A percentile compares a stretch with the other conserved stretches of the same genome.
Evolutionary conservation across 2,888 invertebrate species (phyloP).

Genomic region (Rhopalosiphum nymphaeae): DNA sequence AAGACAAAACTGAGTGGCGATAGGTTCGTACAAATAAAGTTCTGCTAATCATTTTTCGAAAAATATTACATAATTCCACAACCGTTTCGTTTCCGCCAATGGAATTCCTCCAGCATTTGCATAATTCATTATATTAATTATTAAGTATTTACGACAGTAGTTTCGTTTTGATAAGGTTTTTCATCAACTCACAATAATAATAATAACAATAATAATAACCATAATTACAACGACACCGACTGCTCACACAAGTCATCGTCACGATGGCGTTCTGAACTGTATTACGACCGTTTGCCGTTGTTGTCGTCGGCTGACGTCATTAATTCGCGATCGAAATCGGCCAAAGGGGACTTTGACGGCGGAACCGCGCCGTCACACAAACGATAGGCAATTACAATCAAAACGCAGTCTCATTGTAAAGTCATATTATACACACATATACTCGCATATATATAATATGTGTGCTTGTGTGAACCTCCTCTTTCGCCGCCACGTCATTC

Average conservation of each 20-base stretch:
- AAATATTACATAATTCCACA: background rate
- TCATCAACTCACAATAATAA: background rate
- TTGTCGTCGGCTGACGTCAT: constrained; percentile 40
- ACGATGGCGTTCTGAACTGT: background rate
- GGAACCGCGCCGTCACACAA: background rate
- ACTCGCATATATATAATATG: background rate
- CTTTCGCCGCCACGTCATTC: constrained; percentile 2
- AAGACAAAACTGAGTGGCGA: background rate
- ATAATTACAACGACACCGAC: background rate
- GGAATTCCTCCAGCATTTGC: background rate
- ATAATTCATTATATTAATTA: background rate
- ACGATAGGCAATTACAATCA: constrained; percentile 63
- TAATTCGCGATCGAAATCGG: constrained; percentile 60
- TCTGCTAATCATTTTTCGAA: background rate
- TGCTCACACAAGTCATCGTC: background rate
- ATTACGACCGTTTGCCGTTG: background rate
- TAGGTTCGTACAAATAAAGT: background rate
- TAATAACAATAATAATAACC: background rate
- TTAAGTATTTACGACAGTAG: background rate
- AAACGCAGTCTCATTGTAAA: constrained; percentile 64
- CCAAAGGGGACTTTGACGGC: constrained; percentile 35
- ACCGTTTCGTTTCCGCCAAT: background rate
- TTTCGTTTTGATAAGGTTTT: background rate
- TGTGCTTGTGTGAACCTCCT: background rate
- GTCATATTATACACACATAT: constrained; percentile 24